A percentile compares a stretch with the other conserved stretches of the same genome.
These are phyloP conservation scores for Xyliphius kryptos DNA, from an alignment of 2,113 vertebrate genomes.

Conservation along the genomic window DNA sequence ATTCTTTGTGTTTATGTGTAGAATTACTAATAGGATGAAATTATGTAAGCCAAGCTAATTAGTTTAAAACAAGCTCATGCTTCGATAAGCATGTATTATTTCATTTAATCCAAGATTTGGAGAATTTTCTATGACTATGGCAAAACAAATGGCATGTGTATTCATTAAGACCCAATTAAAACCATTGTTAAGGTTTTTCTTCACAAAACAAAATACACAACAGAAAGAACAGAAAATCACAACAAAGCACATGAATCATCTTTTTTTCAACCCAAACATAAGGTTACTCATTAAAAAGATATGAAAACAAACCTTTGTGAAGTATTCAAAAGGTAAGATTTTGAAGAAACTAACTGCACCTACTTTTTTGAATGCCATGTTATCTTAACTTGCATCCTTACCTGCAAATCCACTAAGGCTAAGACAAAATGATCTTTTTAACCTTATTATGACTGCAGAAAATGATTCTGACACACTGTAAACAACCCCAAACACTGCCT, in stretches of 20 bases:
- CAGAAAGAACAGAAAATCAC: neutral
- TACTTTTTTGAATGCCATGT: neutral
- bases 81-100: no score
- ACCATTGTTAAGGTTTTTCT: no score
- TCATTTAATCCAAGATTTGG: no score
- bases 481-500: neutral
- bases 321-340: neutral
- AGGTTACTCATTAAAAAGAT: neutral
- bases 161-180: no score
- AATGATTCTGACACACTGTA: constrained; percentile 12
- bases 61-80: no score
- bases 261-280: neutral
- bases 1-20: no score
- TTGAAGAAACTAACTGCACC: neutral
- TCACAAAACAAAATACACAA: no score
- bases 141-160: no score
- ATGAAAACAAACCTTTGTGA: neutral
- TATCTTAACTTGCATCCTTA: neutral
- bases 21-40: no score
- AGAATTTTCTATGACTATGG: no score
- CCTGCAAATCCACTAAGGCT: neutral
- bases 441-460: neutral
- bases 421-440: constrained; percentile 6
- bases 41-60: no score
- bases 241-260: neutral